A percentile compares a stretch with the other conserved stretches of the same genome.
phyloP scores from a whole-genome alignment of 2,888 invertebrate species.

The Zonitis immaculata region DNA sequence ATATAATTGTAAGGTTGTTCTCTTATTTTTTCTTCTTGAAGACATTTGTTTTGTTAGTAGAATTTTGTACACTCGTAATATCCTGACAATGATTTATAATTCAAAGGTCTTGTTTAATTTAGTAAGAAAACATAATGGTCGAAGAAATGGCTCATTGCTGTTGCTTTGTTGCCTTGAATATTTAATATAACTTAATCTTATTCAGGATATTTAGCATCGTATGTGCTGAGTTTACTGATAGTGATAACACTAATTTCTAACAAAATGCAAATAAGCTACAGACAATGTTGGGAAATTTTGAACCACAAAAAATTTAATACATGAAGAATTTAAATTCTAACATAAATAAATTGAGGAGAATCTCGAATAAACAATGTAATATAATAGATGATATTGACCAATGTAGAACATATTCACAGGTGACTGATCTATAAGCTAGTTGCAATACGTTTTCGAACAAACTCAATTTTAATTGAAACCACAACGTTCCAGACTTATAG shows the following conservation, averaged over 20 bases:
- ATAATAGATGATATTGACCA: too few relatives aligned
- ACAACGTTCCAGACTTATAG: conserved; percentile 37
- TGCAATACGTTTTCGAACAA: conserved; percentile 31
- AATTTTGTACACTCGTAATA: background rate
- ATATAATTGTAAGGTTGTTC: too few relatives aligned
- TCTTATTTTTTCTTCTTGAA: too few relatives aligned
- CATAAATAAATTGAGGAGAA: too few relatives aligned
- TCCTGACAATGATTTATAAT: conserved; percentile 3
- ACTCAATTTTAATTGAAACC: conserved; percentile 43
- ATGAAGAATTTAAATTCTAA: too few relatives aligned
- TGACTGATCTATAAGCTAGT: conserved; percentile 8
- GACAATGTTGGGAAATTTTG: background rate
- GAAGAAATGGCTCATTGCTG: conserved; percentile 13
- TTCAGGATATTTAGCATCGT: conserved; percentile 14
- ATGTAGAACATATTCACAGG: conserved; percentile 5
- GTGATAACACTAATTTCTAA: conserved; percentile 10
- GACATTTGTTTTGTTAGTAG: too few relatives aligned
- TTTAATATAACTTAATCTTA: conserved; percentile 11
- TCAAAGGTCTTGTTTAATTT: conserved; percentile 7
- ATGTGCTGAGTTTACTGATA: conserved; percentile 11
- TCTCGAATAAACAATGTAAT: too few relatives aligned
- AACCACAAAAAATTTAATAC: background rate
- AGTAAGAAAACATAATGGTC: conserved; percentile 7
- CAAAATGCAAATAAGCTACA: conserved; percentile 14
- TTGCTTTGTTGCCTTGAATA: conserved; percentile 10